These are phyloP conservation scores for Vandiemenella viatica DNA, from an alignment of 2,888 invertebrate genomes.

Conservation along the genomic window DNA sequence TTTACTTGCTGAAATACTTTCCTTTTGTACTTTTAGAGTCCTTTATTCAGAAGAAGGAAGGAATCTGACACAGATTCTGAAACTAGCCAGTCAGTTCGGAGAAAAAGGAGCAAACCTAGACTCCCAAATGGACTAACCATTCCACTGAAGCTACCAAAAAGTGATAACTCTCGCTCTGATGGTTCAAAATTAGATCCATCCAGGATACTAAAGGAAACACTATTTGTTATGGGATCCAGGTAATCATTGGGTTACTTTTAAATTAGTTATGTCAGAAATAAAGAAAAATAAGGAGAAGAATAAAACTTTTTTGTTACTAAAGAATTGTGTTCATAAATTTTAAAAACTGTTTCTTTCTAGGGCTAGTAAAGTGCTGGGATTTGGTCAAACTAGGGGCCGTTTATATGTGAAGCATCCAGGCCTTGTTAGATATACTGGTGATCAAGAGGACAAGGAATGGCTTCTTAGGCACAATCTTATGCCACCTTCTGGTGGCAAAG, in stretches of 20 bases:
- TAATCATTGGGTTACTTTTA: slow-evolving; percentile 21
- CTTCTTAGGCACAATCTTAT: slow-evolving; percentile 58
- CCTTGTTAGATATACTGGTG: slow-evolving; percentile 59
- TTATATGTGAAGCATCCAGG: slow-evolving; percentile 64
- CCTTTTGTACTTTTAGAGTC: slow-evolving; percentile 37
- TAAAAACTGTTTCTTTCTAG: too few species aligned
- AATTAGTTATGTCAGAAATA: too few species aligned
- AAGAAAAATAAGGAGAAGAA: too few species aligned
- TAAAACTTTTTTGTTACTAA: too few species aligned
- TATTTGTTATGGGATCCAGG: slow-evolving; percentile 68
- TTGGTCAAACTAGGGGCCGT: slow-evolving; percentile 58
- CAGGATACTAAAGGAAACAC: slow-evolving; percentile 50
- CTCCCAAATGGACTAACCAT: slow-evolving; percentile 2
- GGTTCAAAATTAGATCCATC: slow-evolving; percentile 61
- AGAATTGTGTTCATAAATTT: too few species aligned
- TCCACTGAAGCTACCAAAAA: not conserved
- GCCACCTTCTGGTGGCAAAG: slow-evolving; percentile 64
- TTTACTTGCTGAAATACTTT: too few species aligned
- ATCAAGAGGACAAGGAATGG: slow-evolving; percentile 70
- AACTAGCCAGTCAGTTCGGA: slow-evolving; percentile 30
- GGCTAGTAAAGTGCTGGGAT: slow-evolving; percentile 55
- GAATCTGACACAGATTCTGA: slow-evolving; percentile 52
- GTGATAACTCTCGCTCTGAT: slow-evolving; percentile 23
- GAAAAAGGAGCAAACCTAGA: slow-evolving; percentile 13
- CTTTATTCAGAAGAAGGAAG: slow-evolving; percentile 42